Percentiles rank a stretch among this genome's conserved stretches.
Conservation (phyloP, 2,797 vertebrate species). For the Siniperca scherzeri region DNA sequence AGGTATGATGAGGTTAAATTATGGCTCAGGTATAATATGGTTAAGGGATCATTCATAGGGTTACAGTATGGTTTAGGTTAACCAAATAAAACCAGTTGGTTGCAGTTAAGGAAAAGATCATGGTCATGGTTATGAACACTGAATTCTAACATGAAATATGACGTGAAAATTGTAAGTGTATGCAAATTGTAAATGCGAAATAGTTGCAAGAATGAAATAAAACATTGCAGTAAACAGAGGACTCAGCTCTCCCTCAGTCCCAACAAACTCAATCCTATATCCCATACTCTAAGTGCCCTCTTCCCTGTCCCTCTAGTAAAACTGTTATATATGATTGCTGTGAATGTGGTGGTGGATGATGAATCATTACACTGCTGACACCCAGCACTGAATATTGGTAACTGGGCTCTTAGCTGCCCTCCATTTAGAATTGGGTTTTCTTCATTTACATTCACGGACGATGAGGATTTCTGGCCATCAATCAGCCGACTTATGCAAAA, state of each 20-base stretch:
- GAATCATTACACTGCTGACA: constrained; percentile 53
- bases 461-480: constrained; percentile 45
- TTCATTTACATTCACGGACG: constrained; percentile 56
- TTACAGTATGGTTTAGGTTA: neutral
- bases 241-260: neutral
- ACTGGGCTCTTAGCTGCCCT: constrained; percentile 12
- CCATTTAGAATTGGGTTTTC: constrained; percentile 46
- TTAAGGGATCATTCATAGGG: neutral
- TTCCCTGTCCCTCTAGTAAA: constrained; percentile 11
- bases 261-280: constrained; percentile 22
- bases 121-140: neutral
- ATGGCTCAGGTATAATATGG: neutral
- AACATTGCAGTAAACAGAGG: neutral
- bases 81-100: neutral
- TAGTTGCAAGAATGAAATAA: constrained; percentile 13
- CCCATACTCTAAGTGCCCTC: constrained; percentile 36
- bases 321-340: constrained; percentile 42
- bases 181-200: neutral
- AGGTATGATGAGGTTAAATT: no score
- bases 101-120: neutral
- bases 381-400: constrained; percentile 17
- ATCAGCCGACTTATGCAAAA: constrained; percentile 53
- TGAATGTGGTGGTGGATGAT: constrained; percentile 43
- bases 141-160: neutral
- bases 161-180: neutral